These are phyloP conservation scores for Hymenopus coronatus DNA, from an alignment of 2,888 invertebrate species.

Conservation along the genomic window DNA sequence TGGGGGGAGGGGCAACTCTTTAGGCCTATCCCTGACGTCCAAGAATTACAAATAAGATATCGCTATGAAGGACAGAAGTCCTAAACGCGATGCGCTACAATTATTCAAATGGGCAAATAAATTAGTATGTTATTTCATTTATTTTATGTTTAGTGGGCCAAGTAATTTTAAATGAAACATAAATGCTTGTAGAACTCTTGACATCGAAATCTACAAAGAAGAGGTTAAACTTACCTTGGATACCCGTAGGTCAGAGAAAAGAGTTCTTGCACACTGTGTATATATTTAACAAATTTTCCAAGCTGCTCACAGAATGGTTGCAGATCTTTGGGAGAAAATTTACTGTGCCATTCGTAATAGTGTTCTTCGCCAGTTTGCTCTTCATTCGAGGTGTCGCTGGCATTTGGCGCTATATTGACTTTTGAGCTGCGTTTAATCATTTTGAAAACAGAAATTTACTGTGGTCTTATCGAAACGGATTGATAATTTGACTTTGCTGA, in stretches of 20 bases:
- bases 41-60: too few relatives aligned
- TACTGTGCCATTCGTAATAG: slow-evolving; percentile 17
- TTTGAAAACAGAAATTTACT: not conserved
- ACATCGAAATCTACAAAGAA: too few relatives aligned
- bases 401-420: not conserved
- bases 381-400: not conserved
- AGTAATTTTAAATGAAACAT: too few relatives aligned
- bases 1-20: too few relatives aligned
- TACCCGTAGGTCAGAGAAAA: slow-evolving; percentile 38
- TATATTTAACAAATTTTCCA: slow-evolving; percentile 39
- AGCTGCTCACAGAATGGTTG: slow-evolving; percentile 39
- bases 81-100: too few relatives aligned
- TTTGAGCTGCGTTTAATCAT: not conserved
- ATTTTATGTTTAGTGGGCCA: too few relatives aligned
- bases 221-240: slow-evolving; percentile 37
- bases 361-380: not conserved
- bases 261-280: slow-evolving; percentile 37
- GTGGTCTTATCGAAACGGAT: not conserved
- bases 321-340: slow-evolving; percentile 33
- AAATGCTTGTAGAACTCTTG: too few relatives aligned
- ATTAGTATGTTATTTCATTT: too few relatives aligned
- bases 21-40: too few relatives aligned
- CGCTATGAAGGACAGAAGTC: too few relatives aligned
- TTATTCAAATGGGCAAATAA: too few relatives aligned
- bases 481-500: not conserved